Evolutionary conservation across 2,113 vertebrate species (phyloP).

Genomic region (Callospermophilus lateralis): DNA sequence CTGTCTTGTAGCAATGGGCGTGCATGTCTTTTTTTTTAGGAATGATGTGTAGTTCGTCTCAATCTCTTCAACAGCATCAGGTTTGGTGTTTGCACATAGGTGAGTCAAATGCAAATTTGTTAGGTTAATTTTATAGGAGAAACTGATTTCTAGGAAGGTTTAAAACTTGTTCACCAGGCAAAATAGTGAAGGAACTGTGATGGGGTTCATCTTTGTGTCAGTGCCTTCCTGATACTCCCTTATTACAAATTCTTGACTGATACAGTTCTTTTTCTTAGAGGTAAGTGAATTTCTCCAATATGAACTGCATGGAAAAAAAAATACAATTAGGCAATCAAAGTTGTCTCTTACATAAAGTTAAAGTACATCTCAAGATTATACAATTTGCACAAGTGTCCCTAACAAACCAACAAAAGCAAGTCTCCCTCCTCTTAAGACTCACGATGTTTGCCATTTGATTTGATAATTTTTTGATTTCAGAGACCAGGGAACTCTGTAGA

Average conservation of each 20-base stretch:
- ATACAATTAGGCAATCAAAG: not conserved
- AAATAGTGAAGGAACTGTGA: not conserved
- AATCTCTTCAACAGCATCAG: not conserved
- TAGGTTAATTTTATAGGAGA: not conserved
- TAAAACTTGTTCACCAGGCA: not conserved
- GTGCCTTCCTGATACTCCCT: not conserved
- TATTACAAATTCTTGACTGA: not conserved
- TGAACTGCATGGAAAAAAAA: not conserved
- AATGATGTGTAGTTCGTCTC: not conserved
- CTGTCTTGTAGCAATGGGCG: not conserved
- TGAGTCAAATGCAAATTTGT: not conserved
- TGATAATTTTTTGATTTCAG: not conserved
- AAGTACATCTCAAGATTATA: not conserved
- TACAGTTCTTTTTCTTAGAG: not conserved
- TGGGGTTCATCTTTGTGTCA: not conserved
- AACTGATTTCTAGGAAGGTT: not conserved
- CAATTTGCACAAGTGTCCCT: not conserved
- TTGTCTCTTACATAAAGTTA: not conserved
- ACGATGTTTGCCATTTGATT: constrained; percentile 4
- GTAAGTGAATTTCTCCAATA: not conserved
- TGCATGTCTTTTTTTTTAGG: constrained; percentile 19
- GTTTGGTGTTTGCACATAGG: not conserved
- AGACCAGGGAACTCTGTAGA: not conserved
- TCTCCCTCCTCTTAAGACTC: not conserved
- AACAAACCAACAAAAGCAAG: not conserved